Evolutionary conservation across 37 sponge, comb jelly and placozoan genomes (phyloP).

Genomic region (Halisarca cf. caerulea): DNA sequence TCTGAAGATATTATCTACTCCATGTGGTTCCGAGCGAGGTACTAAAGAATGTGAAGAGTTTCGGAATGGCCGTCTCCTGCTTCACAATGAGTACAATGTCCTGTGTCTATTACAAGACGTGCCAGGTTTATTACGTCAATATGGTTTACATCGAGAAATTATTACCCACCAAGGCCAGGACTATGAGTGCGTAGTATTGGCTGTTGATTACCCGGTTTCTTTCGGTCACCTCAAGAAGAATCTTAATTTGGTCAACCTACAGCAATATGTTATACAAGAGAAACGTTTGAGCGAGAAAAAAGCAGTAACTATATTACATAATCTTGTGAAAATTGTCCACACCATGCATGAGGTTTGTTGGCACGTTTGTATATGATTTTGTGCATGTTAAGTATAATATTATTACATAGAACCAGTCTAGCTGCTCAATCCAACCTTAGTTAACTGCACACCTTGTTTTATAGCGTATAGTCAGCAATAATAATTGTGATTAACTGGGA

Average conservation of each 20-base stretch:
- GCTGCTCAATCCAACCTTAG: too few relatives aligned
- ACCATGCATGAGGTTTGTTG: slow-evolving; percentile 60
- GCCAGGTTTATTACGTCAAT: slow-evolving; percentile 66
- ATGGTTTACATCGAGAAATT: slow-evolving; percentile 60
- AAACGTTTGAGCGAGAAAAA: slow-evolving; percentile 66
- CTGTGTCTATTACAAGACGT: slow-evolving; percentile 66
- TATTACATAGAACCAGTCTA: too few relatives aligned
- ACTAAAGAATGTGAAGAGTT: neutral
- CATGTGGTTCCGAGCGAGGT: neutral
- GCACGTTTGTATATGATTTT: too few relatives aligned
- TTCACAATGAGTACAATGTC: slow-evolving; percentile 75
- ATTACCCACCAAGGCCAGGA: neutral
- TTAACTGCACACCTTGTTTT: too few relatives aligned
- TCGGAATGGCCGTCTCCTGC: slow-evolving; percentile 41
- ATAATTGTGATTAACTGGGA: too few relatives aligned
- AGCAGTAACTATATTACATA: slow-evolving; percentile 56
- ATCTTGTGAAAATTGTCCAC: slow-evolving; percentile 42
- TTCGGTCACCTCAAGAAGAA: neutral
- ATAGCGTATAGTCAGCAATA: too few relatives aligned
- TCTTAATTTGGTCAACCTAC: slow-evolving; percentile 59
- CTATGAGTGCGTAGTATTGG: slow-evolving; percentile 50
- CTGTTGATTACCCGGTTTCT: slow-evolving; percentile 44
- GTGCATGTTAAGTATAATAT: too few relatives aligned
- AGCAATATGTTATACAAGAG: slow-evolving; percentile 75
- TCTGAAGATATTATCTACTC: neutral